phyloP scores from a whole-genome alignment of 2,888 invertebrate genomes.

The Ochropacha duplaris region DNA sequence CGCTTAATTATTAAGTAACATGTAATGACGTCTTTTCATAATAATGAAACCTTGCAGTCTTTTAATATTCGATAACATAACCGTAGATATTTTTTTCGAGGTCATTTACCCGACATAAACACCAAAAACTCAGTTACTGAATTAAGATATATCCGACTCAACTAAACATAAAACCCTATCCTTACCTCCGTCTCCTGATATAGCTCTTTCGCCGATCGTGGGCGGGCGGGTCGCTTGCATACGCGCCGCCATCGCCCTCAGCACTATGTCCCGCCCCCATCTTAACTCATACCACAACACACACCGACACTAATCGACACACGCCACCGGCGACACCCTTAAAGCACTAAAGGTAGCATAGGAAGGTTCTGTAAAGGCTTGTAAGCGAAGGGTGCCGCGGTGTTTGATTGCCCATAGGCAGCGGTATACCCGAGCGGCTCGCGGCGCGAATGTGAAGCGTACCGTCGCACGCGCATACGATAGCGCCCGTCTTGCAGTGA shows the following conservation, averaged over 20 bases:
- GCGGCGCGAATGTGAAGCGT: conserved; percentile 77
- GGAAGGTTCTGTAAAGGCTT: conserved; percentile 9
- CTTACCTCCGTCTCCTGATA: conserved; percentile 75
- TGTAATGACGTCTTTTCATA: too few relatives aligned
- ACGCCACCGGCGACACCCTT: conserved; percentile 63
- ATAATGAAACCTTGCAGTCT: too few relatives aligned
- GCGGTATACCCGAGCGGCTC: conserved; percentile 68
- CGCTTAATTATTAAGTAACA: too few relatives aligned
- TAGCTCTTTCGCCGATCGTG: conserved; percentile 65
- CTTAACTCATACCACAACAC: conserved; percentile 75
- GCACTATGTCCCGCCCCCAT: conserved; percentile 81
- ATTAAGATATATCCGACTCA: too few relatives aligned
- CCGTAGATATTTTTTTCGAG: too few relatives aligned
- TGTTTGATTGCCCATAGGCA: conserved; percentile 40
- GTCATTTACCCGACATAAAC: too few relatives aligned
- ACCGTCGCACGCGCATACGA: conserved; percentile 68
- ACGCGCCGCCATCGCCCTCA: conserved; percentile 75
- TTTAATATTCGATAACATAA: too few relatives aligned
- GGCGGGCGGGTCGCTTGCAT: conserved; percentile 78
- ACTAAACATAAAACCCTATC: background rate
- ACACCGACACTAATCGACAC: conserved; percentile 72
- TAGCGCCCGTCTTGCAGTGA: conserved; percentile 60
- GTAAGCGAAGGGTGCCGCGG: conserved; percentile 48
- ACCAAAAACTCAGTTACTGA: too few relatives aligned
- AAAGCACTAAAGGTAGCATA: conserved; percentile 25